phyloP scores from a whole-genome alignment of 2,797 vertebrate species.

The Argyrosomus regius region DNA sequence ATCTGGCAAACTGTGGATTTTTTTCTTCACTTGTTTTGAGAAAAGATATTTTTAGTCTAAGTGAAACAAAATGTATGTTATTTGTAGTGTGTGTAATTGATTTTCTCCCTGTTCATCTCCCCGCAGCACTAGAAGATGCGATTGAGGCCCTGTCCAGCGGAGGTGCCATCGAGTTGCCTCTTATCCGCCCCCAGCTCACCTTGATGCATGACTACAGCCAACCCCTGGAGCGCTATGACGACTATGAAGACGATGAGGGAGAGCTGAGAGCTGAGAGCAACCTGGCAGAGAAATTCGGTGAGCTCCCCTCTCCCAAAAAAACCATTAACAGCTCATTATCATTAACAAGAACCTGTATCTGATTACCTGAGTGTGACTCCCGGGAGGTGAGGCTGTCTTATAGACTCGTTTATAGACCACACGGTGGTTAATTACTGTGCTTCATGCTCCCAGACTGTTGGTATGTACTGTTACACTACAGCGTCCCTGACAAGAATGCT shows the following conservation, averaged over 20 bases:
- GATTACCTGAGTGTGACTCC: slow-evolving; percentile 52
- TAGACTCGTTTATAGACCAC: slow-evolving; percentile 54
- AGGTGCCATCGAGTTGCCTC: slow-evolving; percentile 75
- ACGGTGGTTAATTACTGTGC: slow-evolving; percentile 55
- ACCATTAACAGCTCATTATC: slow-evolving; percentile 45
- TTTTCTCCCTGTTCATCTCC: not conserved
- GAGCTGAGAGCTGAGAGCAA: slow-evolving; percentile 92
- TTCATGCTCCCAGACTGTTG: slow-evolving; percentile 52
- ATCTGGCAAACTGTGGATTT: not conserved
- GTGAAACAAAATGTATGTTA: not conserved
- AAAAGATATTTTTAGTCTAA: not conserved
- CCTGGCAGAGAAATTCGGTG: slow-evolving; percentile 92
- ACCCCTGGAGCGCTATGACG: slow-evolving; percentile 85
- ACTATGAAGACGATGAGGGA: slow-evolving; percentile 87
- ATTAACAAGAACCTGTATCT: slow-evolving; percentile 56
- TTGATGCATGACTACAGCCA: slow-evolving; percentile 88
- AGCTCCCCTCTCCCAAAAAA: slow-evolving; percentile 30
- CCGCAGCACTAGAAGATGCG: slow-evolving; percentile 76
- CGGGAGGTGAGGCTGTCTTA: slow-evolving; percentile 54
- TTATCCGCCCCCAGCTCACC: slow-evolving; percentile 83
- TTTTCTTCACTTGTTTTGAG: not conserved
- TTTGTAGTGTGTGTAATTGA: not conserved
- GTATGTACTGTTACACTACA: slow-evolving; percentile 31
- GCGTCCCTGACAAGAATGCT: slow-evolving; percentile 47
- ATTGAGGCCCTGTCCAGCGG: slow-evolving; percentile 83